Percentiles rank a stretch among this genome's conserved stretches.
Evolutionary conservation across 2,888 invertebrate species (phyloP).

Genomic region (Congeria kusceri): DNA sequence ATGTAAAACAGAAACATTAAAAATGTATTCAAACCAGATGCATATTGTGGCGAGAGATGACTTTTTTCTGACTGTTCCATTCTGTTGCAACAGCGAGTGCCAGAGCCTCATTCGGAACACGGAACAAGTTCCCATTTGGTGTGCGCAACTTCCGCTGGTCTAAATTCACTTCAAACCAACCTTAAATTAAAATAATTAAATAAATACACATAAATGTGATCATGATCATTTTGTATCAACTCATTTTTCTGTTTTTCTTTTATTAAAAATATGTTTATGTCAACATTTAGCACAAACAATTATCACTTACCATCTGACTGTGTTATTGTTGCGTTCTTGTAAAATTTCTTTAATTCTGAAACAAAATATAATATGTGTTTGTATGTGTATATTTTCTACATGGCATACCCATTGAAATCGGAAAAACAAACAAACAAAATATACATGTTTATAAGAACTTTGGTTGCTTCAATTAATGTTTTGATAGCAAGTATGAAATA

Average conservation of each 20-base stretch:
- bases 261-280: too few relatives aligned
- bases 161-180: slow-evolving; percentile 91
- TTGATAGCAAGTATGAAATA: too few relatives aligned
- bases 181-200: slow-evolving; percentile 48
- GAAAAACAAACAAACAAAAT: too few relatives aligned
- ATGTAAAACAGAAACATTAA: slow-evolving; percentile 6
- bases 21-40: slow-evolving; percentile 89
- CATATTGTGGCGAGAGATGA: slow-evolving; percentile 93
- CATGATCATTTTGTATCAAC: too few relatives aligned
- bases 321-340: slow-evolving; percentile 82
- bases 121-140: slow-evolving; percentile 92
- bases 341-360: slow-evolving; percentile 84
- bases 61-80: slow-evolving; percentile 95
- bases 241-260: too few relatives aligned
- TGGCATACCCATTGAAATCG: too few relatives aligned
- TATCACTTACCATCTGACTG: slow-evolving; percentile 75
- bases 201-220: too few relatives aligned
- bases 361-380: slow-evolving; percentile 21
- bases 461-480: too few relatives aligned
- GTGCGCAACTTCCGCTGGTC: slow-evolving; percentile 96
- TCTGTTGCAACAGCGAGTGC: slow-evolving; percentile 97
- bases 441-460: too few relatives aligned
- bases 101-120: slow-evolving; percentile 93
- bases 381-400: too few relatives aligned
- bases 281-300: too few relatives aligned